Percentiles rank a stretch among this genome's conserved stretches.
These are phyloP conservation scores for Chamaetylas fuelleborni DNA, from an alignment of 2,113 vertebrate species.

Conservation along the genomic window DNA sequence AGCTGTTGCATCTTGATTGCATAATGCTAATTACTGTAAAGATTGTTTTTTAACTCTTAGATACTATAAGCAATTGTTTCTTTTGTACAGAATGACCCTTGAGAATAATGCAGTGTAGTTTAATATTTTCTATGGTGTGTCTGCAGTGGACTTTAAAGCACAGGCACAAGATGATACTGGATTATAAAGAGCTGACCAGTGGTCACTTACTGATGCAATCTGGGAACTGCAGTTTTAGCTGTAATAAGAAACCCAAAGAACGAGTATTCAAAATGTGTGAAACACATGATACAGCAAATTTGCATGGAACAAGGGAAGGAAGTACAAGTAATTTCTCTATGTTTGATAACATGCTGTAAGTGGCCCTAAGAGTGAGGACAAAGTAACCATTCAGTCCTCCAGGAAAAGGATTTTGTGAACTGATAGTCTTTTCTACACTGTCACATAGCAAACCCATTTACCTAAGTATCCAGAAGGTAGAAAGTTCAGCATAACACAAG, in stretches of 20 bases:
- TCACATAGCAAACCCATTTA: not conserved
- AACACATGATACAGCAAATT: not conserved
- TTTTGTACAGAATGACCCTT: not conserved
- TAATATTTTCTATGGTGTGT: not conserved
- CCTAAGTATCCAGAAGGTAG: not conserved
- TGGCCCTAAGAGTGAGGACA: not conserved
- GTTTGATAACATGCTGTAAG: not conserved
- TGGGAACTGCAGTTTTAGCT: not conserved
- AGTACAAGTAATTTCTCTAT: not conserved
- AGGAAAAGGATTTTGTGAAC: not conserved
- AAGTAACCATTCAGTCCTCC: not conserved
- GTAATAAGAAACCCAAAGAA: not conserved
- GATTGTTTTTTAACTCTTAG: not conserved
- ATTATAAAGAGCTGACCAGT: not conserved
- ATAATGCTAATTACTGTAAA: not conserved
- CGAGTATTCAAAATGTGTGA: not conserved
- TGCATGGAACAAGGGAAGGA: not conserved
- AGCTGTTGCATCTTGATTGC: not conserved
- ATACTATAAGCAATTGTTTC: not conserved
- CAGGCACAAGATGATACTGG: not conserved
- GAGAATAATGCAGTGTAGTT: not conserved
- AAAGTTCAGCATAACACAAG: not conserved
- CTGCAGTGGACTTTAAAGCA: not conserved
- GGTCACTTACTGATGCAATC: not conserved
- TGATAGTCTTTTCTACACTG: not conserved